Percentiles rank a stretch among this genome's conserved stretches.
Evolutionary conservation across 2,113 vertebrate genomes (phyloP).

Genomic region (Harpagus bidentatus): DNA sequence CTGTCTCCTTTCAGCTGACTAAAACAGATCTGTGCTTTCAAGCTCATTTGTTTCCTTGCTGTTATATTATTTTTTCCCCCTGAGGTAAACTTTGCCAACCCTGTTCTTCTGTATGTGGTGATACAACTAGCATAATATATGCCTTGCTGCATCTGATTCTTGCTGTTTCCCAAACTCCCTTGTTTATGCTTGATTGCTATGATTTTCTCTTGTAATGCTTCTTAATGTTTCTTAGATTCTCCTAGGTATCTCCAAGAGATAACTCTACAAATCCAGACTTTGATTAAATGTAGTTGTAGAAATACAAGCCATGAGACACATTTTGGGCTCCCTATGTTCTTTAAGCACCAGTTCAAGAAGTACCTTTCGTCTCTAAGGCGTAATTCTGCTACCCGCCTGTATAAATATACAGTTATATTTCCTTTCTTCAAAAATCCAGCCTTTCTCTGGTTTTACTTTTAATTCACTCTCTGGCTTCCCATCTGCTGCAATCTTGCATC

Average conservation of each 20-base stretch:
- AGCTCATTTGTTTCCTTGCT: conserved; percentile 29
- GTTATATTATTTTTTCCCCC: neutral
- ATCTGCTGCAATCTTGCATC: neutral
- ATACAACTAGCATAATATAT: neutral
- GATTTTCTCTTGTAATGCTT: neutral
- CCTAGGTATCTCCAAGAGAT: neutral
- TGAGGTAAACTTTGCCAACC: neutral
- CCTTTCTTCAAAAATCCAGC: neutral
- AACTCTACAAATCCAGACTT: neutral
- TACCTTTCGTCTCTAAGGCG: neutral
- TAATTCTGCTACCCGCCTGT: neutral
- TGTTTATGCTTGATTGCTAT: neutral
- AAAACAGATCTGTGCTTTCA: conserved; percentile 28
- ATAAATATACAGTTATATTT: neutral
- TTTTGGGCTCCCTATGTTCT: neutral
- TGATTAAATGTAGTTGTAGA: neutral
- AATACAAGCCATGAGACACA: neutral
- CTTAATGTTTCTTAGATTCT: neutral
- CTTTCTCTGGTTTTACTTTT: neutral
- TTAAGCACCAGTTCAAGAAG: neutral
- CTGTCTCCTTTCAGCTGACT: conserved; percentile 30
- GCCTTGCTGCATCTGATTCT: neutral
- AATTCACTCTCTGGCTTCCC: neutral
- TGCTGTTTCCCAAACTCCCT: neutral
- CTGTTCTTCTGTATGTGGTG: neutral